Conservation (phyloP, 2,113 vertebrate species). For the Cervus canadensis region DNA sequence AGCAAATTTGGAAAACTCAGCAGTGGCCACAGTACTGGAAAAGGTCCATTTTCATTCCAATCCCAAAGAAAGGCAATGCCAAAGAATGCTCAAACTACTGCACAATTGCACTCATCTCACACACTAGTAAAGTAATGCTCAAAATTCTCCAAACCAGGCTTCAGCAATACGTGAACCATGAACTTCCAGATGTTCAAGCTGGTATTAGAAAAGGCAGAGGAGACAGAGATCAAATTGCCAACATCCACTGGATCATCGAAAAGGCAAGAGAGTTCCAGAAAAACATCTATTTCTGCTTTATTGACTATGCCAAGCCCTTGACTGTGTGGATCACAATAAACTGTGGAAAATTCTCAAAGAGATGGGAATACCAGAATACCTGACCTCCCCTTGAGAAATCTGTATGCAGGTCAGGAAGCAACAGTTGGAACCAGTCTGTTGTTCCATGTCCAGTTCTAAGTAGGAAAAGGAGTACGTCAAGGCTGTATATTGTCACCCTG, state of each 20-base stretch:
- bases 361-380: neutral
- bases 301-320: neutral
- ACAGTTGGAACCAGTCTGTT: neutral
- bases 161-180: rapidly evolving
- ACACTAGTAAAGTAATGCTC: neutral
- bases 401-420: neutral
- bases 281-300: neutral
- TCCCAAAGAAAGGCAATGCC: too few species aligned
- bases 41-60: neutral
- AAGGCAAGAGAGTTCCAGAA: neutral
- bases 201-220: neutral
- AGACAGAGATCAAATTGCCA: neutral
- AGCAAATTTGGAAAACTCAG: neutral
- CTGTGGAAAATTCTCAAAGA: neutral
- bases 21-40: neutral
- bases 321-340: neutral
- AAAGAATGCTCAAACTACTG: too few species aligned
- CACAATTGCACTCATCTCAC: neutral
- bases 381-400: neutral
- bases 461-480: neutral
- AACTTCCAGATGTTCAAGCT: neutral
- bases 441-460: neutral
- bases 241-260: neutral
- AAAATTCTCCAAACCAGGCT: neutral
- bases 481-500: neutral